Conservation (phyloP, 1,140 invertebrate genomes). For the Homalodisca vitripennis region DNA sequence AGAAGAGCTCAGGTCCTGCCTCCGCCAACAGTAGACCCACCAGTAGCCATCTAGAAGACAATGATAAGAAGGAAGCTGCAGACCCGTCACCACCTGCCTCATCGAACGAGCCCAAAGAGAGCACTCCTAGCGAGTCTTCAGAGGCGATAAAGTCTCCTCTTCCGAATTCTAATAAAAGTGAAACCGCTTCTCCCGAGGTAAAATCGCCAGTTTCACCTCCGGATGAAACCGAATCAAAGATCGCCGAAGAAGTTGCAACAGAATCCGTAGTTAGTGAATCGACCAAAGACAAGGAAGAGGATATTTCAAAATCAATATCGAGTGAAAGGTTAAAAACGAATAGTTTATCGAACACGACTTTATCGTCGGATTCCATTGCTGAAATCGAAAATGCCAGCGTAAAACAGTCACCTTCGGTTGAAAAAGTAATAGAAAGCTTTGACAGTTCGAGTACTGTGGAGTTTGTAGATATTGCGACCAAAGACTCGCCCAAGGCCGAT, state of each 20-base stretch:
- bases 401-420: constrained; percentile 30
- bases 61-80: background rate
- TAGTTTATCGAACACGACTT: constrained; percentile 38
- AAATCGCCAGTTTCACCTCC: background rate
- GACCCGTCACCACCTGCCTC: background rate
- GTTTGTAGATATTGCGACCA: constrained; percentile 13
- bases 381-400: constrained; percentile 32
- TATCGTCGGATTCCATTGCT: constrained; percentile 32
- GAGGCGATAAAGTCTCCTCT: background rate
- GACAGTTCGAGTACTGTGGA: constrained; percentile 26
- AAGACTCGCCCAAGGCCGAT: background rate
- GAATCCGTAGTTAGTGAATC: constrained; percentile 9
- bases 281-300: constrained; percentile 32
- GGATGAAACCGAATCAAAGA: background rate
- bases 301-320: constrained; percentile 35
- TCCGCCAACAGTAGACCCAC: background rate
- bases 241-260: background rate
- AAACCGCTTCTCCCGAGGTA: background rate
- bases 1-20: too few species aligned
- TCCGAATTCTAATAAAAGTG: background rate
- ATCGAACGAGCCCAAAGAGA: background rate
- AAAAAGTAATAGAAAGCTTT: constrained; percentile 27
- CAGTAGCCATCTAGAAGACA: background rate
- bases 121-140: background rate
- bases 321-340: constrained; percentile 39